A percentile compares a stretch with the other conserved stretches of the same genome.
These are phyloP conservation scores for Ceratotherium simum DNA, from an alignment of 2,113 vertebrate species.

Conservation along the genomic window DNA sequence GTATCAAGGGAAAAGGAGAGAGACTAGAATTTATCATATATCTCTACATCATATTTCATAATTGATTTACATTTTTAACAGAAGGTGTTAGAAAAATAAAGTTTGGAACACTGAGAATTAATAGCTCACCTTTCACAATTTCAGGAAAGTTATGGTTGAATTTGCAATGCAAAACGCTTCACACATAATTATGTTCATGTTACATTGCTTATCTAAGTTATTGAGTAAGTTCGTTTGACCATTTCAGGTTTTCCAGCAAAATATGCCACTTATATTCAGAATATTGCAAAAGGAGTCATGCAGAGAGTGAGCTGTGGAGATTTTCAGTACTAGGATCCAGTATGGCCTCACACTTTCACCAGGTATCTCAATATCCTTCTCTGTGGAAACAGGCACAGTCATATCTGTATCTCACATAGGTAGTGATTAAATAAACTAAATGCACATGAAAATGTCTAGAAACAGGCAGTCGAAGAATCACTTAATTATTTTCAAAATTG, in stretches of 20 bases:
- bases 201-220: not conserved
- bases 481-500: not conserved
- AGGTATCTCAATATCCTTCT: not conserved
- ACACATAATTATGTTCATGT: not conserved
- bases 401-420: not conserved
- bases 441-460: not conserved
- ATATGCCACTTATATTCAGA: not conserved
- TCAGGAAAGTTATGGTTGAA: not conserved
- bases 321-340: not conserved
- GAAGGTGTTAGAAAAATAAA: not conserved
- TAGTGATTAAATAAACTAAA: not conserved
- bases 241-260: not conserved
- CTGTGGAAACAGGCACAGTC: not conserved
- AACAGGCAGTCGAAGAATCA: not conserved
- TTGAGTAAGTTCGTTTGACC: not conserved
- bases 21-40: not conserved
- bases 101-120: not conserved
- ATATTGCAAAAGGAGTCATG: not conserved
- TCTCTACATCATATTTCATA: not conserved
- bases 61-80: not conserved
- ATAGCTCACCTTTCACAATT: not conserved
- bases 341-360: not conserved
- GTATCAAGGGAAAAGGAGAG: not conserved
- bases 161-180: not conserved
- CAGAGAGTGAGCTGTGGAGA: not conserved